Base-by-base conservation (phyloP, 2,888 invertebrate genomes). In the Calameuta idolon region DNA sequence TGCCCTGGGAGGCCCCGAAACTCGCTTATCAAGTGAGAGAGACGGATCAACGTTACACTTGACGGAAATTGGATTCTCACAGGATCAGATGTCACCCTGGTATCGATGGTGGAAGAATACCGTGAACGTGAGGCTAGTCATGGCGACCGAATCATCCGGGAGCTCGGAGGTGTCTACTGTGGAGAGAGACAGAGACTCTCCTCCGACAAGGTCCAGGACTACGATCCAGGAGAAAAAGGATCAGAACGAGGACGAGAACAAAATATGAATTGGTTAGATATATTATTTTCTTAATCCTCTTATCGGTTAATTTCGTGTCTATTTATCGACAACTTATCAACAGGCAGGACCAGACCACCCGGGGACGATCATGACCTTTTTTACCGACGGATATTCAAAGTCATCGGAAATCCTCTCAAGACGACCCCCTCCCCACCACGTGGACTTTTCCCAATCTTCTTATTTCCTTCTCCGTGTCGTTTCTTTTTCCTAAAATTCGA, bases 31-130 rank as follows among this genome's bases (percentile, higher is more conserved):
- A 55, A 23, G 40, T 55, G 9, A 55, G 23, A 55, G 9, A 55
- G 40, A 55, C 9, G 40, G 40, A 55, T 55, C 40, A 55, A 23
- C 40, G 40, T 40, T 40, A 15, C 5, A 40, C 40, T 55, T 55
- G 40, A 55, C 40, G 40, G 40, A 55, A 55, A 55, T 55, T 55
- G 40, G 40, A 55, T 55, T 81, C 76, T 84, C 83, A 75, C 86
- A 90, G 89, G 95, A 95, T 85, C 95, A 95, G 84, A 93, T 94
- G 84, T 92, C 93, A 30, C 94, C 95, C 85, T 95, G 95, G 95
- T 95, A 95, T 87, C 92, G 94, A 73, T 95, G 95, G 95, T 93
- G 95, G 91, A 93, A 93, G 68, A 93, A 93, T 76, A 94, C 94
- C 69, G 94, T 95, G 33, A 94, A 95, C 86, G 94, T 95, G 73